These are phyloP conservation scores for Pachymerium ferrugineum DNA, from an alignment of 2,888 invertebrate genomes.

Conservation along the genomic window DNA sequence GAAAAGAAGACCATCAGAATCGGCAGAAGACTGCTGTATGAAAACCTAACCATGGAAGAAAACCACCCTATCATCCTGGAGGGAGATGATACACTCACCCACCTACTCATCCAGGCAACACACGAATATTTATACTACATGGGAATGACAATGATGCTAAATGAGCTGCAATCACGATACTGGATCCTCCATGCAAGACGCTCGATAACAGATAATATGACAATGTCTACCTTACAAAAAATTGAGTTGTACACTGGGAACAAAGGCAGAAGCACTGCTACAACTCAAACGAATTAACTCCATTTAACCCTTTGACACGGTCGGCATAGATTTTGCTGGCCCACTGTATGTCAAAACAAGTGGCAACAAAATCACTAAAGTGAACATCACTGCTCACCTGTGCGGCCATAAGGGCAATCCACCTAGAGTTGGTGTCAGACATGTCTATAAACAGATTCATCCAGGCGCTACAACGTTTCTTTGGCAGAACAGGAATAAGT, in stretches of 20 bases:
- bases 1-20: too few relatives aligned
- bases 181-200: too few relatives aligned
- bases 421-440: background rate
- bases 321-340: background rate
- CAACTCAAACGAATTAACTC: background rate
- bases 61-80: too few relatives aligned
- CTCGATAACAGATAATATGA: too few relatives aligned
- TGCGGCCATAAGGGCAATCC: background rate
- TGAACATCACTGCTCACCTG: background rate
- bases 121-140: too few relatives aligned
- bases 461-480: background rate
- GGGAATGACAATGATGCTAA: too few relatives aligned
- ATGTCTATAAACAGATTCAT: background rate
- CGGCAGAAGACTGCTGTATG: too few relatives aligned
- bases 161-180: too few relatives aligned
- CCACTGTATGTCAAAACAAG: background rate
- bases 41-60: too few relatives aligned
- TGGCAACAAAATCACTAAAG: background rate
- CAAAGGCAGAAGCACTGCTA: background rate
- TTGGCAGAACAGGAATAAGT: background rate
- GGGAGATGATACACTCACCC: too few relatives aligned
- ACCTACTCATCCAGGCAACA: too few relatives aligned
- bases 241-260: background rate
- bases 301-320: background rate
- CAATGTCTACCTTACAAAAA: too few relatives aligned